phyloP scores from a whole-genome alignment of 2,888 invertebrate species.

The Phoronis australis region DNA sequence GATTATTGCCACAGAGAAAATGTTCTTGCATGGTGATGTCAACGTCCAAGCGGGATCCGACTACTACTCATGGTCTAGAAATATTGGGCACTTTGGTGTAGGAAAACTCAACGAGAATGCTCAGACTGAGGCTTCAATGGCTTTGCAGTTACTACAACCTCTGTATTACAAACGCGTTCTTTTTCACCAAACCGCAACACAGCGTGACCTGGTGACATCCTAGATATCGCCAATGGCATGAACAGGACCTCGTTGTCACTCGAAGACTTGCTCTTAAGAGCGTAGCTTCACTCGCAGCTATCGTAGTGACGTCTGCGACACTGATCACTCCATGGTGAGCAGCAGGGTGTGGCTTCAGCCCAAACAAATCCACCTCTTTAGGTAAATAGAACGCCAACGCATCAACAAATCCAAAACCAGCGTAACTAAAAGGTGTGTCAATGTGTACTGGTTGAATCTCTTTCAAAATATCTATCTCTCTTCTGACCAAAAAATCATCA shows the following conservation, averaged over 20 bases:
- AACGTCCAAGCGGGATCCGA: constrained; percentile 8
- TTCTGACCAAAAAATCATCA: constrained; percentile 7
- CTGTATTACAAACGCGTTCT: background rate
- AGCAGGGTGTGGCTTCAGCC: background rate
- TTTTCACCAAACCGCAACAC: background rate
- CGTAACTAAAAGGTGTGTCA: constrained; percentile 2
- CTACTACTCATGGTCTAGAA: constrained; percentile 2
- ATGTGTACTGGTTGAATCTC: constrained; percentile 4
- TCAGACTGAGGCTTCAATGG: no score
- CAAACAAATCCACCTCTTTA: background rate
- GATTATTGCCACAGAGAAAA: background rate
- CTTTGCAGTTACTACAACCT: background rate
- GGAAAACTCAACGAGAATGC: constrained; percentile 8
- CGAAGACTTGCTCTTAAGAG: no score
- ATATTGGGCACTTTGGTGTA: constrained; percentile 5
- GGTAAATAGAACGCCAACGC: background rate
- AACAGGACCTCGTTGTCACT: no score
- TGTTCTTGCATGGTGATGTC: constrained; percentile 10
- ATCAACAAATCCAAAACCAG: background rate
- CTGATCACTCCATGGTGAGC: background rate
- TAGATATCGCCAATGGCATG: background rate
- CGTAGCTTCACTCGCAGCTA: no score
- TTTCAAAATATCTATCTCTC: background rate
- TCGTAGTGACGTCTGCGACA: background rate
- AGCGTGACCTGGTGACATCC: background rate